Conservation (phyloP, 2,888 invertebrate genomes). For the Ceramica pisi region DNA sequence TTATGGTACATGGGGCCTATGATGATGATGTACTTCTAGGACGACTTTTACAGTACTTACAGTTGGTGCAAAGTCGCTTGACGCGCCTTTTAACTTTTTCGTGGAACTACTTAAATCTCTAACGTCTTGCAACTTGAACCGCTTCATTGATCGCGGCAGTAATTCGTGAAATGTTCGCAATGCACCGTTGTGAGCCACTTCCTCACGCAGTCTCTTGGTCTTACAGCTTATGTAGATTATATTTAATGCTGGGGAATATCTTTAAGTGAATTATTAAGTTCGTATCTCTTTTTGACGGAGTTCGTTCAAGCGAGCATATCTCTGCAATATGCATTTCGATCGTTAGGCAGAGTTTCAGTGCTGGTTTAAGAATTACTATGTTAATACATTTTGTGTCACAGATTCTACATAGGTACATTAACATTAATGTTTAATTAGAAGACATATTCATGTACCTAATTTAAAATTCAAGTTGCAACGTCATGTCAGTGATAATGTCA, state of each 20-base stretch:
- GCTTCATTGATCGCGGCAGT: constrained; percentile 41
- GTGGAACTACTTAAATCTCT: background rate
- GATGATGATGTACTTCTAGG: too few relatives aligned
- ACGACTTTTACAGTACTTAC: too few relatives aligned
- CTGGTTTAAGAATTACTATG: background rate
- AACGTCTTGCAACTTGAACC: constrained; percentile 26
- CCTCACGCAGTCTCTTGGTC: constrained; percentile 44
- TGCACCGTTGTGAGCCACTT: constrained; percentile 57
- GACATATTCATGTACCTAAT: too few relatives aligned
- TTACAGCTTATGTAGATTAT: background rate
- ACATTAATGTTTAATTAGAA: background rate
- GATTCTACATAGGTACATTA: background rate
- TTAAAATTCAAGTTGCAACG: too few relatives aligned
- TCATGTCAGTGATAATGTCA: too few relatives aligned
- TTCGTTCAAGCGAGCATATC: background rate
- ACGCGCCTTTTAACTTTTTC: too few relatives aligned
- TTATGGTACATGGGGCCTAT: too few relatives aligned
- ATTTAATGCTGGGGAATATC: background rate
- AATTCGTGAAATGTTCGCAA: constrained; percentile 67
- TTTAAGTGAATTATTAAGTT: background rate
- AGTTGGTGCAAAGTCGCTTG: too few relatives aligned
- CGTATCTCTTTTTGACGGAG: background rate
- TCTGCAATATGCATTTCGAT: background rate
- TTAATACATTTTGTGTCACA: too few relatives aligned
- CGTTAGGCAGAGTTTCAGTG: background rate